phyloP scores from a whole-genome alignment of 30 jellyfish, hydroid and myxozoan species.

The Catostylus mosaicus region DNA sequence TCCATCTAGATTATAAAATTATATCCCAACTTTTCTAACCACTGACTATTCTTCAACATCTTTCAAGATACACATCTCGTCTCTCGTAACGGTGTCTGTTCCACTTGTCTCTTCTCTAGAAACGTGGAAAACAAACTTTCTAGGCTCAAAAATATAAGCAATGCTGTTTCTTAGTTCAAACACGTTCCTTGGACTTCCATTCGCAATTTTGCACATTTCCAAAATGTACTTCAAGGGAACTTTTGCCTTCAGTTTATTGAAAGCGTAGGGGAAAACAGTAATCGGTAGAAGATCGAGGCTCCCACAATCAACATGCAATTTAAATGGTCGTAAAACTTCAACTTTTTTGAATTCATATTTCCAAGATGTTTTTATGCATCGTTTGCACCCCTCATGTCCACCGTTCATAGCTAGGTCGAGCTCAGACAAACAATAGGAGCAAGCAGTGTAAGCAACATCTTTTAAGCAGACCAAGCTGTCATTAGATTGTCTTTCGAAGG shows the following conservation, averaged over 20 bases:
- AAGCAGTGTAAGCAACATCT: constrained; percentile 16
- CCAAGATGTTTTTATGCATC: constrained; percentile 27
- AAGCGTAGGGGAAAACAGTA: constrained; percentile 31
- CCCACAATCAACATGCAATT: not conserved
- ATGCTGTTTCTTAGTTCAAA: not conserved
- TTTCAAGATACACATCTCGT: constrained; percentile 18
- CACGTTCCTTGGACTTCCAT: not conserved
- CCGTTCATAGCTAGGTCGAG: not conserved
- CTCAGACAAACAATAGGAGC: constrained; percentile 29
- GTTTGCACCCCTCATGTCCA: not conserved
- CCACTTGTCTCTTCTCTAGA: not conserved
- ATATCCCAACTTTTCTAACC: not conserved
- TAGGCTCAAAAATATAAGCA: not conserved
- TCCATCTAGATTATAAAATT: no score
- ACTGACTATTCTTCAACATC: constrained; percentile 4
- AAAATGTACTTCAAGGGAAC: not conserved
- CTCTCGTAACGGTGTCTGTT: not conserved
- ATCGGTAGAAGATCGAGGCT: not conserved
- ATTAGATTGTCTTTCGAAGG: not conserved
- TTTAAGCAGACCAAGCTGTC: not conserved
- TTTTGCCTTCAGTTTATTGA: not conserved
- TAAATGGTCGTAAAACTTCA: constrained; percentile 40
- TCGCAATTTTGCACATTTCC: constrained; percentile 13
- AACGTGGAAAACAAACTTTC: constrained; percentile 6
- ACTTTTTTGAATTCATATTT: constrained; percentile 11